Percentiles rank a stretch among this genome's conserved stretches.
Evolutionary conservation across 2,113 vertebrate species (phyloP).

Genomic region (Cepphus grylle): DNA sequence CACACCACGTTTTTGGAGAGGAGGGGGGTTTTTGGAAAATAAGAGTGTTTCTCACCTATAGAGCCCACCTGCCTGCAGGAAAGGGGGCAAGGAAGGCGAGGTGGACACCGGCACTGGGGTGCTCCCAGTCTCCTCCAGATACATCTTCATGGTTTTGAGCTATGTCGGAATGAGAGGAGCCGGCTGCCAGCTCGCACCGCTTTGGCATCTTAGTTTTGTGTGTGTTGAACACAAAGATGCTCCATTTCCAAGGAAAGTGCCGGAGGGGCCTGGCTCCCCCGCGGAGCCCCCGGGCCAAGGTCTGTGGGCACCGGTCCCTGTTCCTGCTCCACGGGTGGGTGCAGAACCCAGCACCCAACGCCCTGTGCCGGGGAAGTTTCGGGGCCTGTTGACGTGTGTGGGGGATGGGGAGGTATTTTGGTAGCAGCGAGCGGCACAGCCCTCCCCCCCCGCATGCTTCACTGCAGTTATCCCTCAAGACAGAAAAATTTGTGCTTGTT

Average conservation of each 20-base stretch:
- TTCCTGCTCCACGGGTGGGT: rapidly evolving
- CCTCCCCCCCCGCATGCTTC: neutral
- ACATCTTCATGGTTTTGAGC: neutral
- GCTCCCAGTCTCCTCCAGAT: neutral
- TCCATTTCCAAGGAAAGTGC: neutral
- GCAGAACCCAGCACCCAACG: neutral
- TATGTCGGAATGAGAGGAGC: neutral
- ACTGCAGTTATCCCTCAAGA: constrained; percentile 20
- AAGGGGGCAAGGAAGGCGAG: neutral
- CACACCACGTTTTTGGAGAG: rapidly evolving
- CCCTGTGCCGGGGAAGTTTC: rapidly evolving
- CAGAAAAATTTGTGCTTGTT: constrained; percentile 13
- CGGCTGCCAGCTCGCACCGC: rapidly evolving
- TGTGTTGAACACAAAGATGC: neutral
- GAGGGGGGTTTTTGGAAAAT: neutral
- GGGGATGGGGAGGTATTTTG: neutral
- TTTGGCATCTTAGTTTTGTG: rapidly evolving
- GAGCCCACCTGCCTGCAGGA: neutral
- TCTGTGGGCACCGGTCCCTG: neutral
- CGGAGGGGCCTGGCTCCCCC: rapidly evolving
- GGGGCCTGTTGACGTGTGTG: neutral
- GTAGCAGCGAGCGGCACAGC: neutral
- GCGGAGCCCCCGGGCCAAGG: neutral
- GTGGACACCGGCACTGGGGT: neutral
- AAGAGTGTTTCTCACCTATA: neutral